Evolutionary conservation across 37 sponge, comb jelly and placozoan genomes (phyloP).

Genomic region (Halichondria panicea): DNA sequence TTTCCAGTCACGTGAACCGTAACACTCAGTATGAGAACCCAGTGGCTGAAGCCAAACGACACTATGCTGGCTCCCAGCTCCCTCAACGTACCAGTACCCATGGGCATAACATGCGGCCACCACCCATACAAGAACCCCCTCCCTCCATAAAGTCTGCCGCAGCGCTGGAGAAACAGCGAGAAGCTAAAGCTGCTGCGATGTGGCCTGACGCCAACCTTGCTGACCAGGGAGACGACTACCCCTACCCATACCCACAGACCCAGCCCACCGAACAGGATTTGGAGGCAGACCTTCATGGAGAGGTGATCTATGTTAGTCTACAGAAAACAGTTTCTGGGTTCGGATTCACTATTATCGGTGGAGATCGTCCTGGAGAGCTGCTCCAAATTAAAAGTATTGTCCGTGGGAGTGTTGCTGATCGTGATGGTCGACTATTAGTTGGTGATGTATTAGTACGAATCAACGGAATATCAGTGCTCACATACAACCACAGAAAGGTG

Average conservation of each 20-base stretch:
- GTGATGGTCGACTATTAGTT: constrained; percentile 69
- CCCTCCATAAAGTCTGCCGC: constrained; percentile 72
- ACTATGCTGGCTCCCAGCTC: constrained; percentile 55
- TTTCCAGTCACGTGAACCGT: constrained; percentile 74
- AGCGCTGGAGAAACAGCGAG: too few species aligned
- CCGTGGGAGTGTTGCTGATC: constrained; percentile 68
- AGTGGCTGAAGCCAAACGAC: constrained; percentile 64
- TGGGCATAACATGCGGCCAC: constrained; percentile 11
- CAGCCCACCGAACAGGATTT: constrained; percentile 22
- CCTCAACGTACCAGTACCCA: constrained; percentile 43
- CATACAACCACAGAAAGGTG: constrained; percentile 77
- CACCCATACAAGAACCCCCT: constrained; percentile 60
- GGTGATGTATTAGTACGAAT: constrained; percentile 90
- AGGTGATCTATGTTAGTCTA: constrained; percentile 47
- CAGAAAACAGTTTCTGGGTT: constrained; percentile 79
- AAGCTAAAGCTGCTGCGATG: too few species aligned
- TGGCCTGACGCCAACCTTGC: constrained; percentile 60
- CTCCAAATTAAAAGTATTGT: constrained; percentile 85
- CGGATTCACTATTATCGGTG: constrained; percentile 91
- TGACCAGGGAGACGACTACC: constrained; percentile 3
- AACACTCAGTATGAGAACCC: constrained; percentile 89
- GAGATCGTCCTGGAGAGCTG: constrained; percentile 82
- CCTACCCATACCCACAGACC: not conserved
- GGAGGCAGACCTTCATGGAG: constrained; percentile 56
- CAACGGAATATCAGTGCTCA: constrained; percentile 77